Evolutionary conservation across 2,888 invertebrate genomes (phyloP), one percentile per base, ranked within the genome.

Genomic region (Gandaritis pyraliata): DNA sequence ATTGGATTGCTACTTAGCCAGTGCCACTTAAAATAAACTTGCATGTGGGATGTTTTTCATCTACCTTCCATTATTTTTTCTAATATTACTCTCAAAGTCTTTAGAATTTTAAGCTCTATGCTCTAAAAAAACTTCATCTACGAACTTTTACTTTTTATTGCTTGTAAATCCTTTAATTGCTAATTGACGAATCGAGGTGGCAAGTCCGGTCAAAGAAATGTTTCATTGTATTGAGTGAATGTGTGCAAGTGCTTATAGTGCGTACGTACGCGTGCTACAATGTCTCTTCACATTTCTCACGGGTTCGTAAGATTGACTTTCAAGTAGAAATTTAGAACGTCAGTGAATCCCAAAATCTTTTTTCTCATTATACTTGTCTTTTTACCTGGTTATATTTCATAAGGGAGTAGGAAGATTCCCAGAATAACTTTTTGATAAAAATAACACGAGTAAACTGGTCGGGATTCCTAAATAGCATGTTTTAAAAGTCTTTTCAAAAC

Each of bases 181-280:
- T 43, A 43, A 6, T 43, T 11, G 11, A 16, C 11, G 43, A 16
- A 16, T 16, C 3, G 8, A 43, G 43, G 16, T 43, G 43, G 43
- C 10, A 16, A 16, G 43, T 16, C 11, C 10, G 43, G 11, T 43
- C 43, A 43, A 43, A 43, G 11, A 16, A 16, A 16, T 43, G 16
- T 43, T 43, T 62, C 66, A 61, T 70, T 65, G 57, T 60, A 68
- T 65, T 70, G 62, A 65, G 61, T 56, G 61, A 66, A 62, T 60
- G 56, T 23, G 3, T 63, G 63, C 61, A 70, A 64, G 61, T 61
- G 41, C 11, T 33, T 65, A 67, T 30, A 49, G 64, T 61, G n/a
- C n/a, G n/a, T n/a, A n/a, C n/a, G n/a, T 61, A 51, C 61, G 57
- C 56, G 48, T 47, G 46, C 53, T 30, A 56, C 59, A 61, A 59